A percentile compares a stretch with the other conserved stretches of the same genome.
These are phyloP conservation scores for Psettodes erumei DNA, from an alignment of 2,113 vertebrate species.

Conservation along the genomic window DNA sequence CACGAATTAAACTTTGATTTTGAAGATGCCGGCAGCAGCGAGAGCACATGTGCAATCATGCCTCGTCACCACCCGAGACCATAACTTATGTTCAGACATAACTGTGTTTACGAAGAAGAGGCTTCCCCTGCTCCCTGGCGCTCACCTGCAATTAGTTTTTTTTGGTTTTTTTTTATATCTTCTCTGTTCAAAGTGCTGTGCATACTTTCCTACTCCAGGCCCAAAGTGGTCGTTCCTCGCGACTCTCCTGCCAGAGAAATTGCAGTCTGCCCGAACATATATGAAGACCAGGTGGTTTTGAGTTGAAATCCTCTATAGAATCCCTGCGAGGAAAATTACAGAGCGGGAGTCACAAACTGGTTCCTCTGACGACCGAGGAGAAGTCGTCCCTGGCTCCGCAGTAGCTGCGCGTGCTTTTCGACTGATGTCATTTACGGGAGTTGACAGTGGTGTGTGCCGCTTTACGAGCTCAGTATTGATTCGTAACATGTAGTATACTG, in stretches of 20 bases:
- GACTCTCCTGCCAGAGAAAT: slow-evolving; percentile 52
- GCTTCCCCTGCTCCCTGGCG: slow-evolving; percentile 20
- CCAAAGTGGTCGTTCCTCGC: slow-evolving; percentile 31
- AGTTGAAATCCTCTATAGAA: slow-evolving; percentile 42
- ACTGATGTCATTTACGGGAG: not conserved
- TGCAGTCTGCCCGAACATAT: slow-evolving; percentile 60
- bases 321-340: slow-evolving; percentile 74
- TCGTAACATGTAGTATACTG: not conserved
- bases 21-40: slow-evolving; percentile 3
- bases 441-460: not conserved
- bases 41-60: slow-evolving; percentile 27
- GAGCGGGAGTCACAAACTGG: slow-evolving; percentile 51
- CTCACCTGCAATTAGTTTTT: slow-evolving; percentile 55
- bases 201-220: slow-evolving; percentile 49
- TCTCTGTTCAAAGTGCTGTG: slow-evolving; percentile 51
- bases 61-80: not conserved
- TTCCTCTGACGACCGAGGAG: slow-evolving; percentile 25
- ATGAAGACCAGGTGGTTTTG: slow-evolving; percentile 75
- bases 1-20: not conserved
- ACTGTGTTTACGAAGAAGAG: slow-evolving; percentile 26
- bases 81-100: slow-evolving; percentile 1
- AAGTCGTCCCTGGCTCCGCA: slow-evolving; percentile 7
- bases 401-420: not conserved
- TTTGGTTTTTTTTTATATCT: no score
- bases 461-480: slow-evolving; percentile 2